Conservation (phyloP, 2,797 vertebrate species). For the Trematomus bernacchii region DNA sequence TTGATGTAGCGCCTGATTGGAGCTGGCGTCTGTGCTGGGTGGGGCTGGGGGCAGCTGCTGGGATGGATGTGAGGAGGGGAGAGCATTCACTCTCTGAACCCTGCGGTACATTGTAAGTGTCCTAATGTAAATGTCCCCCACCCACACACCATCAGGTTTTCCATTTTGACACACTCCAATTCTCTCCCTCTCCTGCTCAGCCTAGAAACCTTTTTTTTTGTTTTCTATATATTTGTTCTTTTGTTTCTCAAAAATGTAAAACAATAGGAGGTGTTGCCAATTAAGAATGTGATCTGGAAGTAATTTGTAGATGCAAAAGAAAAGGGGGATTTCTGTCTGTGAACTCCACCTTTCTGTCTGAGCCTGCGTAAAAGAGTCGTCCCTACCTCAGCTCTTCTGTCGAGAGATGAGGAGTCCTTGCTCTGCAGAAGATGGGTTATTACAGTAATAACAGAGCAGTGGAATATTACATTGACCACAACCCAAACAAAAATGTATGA, state of each 20-base stretch:
- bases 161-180: slow-evolving; percentile 9
- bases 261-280: slow-evolving; percentile 23
- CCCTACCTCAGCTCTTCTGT: slow-evolving; percentile 4
- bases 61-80: slow-evolving; percentile 20
- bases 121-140: neutral
- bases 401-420: slow-evolving; percentile 10
- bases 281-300: slow-evolving; percentile 57
- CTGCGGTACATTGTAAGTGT: slow-evolving; percentile 48
- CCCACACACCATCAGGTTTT: slow-evolving; percentile 17
- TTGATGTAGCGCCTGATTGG: slow-evolving; percentile 32
- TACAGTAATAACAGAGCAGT: slow-evolving; percentile 15
- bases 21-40: slow-evolving; percentile 43
- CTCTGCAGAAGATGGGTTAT: slow-evolving; percentile 19
- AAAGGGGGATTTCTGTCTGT: slow-evolving; percentile 36
- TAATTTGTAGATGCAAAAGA: slow-evolving; percentile 50
- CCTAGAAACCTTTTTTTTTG: slow-evolving; percentile 24
- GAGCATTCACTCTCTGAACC: slow-evolving; percentile 32
- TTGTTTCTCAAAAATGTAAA: slow-evolving; percentile 32
- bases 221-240: slow-evolving; percentile 55
- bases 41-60: slow-evolving; percentile 53
- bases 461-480: slow-evolving; percentile 17
- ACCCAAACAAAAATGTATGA: neutral
- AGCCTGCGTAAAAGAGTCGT: slow-evolving; percentile 34
- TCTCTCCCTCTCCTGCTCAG: slow-evolving; percentile 24
- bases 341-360: slow-evolving; percentile 24